Percentiles rank a stretch among this genome's conserved stretches.
Conservation (phyloP, 1,140 invertebrate genomes). For the Panagrolaimus sp. region DNA sequence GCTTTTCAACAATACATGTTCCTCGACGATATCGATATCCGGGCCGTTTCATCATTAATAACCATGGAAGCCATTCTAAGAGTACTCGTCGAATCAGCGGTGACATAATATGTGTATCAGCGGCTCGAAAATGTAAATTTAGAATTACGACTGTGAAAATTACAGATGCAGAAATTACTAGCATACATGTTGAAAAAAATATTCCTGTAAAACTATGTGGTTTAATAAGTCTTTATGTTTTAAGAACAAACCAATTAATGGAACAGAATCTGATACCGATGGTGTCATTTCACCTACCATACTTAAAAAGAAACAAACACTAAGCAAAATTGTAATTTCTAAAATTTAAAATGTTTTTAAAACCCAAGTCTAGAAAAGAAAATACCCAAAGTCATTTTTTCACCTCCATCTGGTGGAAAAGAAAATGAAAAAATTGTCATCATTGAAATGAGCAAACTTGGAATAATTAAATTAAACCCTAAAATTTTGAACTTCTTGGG, state of each 20-base stretch:
- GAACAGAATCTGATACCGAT: conserved; percentile 89
- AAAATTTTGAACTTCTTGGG: background rate
- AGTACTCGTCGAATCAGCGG: conserved; percentile 69
- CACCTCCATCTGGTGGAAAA: conserved; percentile 91
- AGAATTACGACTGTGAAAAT: conserved; percentile 94
- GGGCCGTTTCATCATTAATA: conserved; percentile 84
- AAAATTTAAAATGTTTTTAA: conserved; percentile 51
- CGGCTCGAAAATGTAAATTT: conserved; percentile 93
- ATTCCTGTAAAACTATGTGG: conserved; percentile 73
- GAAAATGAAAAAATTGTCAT: conserved; percentile 96
- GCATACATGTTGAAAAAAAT: conserved; percentile 99
- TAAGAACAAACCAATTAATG: conserved; percentile 71
- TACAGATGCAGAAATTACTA: conserved; percentile 96
- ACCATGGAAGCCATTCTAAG: conserved; percentile 86
- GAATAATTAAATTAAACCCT: conserved; percentile 98
- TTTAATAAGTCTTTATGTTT: too few relatives aligned
- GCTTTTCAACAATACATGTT: background rate
- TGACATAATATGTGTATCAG: conserved; percentile 81
- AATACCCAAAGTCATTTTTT: conserved; percentile 66
- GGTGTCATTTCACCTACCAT: conserved; percentile 69
- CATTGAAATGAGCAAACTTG: conserved; percentile 93
- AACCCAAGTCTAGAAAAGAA: background rate
- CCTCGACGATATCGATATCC: conserved; percentile 60
- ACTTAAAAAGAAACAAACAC: conserved; percentile 58
- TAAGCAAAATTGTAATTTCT: conserved; percentile 72